Conservation (phyloP, 2,113 vertebrate genomes). For the Columba janthina region DNA sequence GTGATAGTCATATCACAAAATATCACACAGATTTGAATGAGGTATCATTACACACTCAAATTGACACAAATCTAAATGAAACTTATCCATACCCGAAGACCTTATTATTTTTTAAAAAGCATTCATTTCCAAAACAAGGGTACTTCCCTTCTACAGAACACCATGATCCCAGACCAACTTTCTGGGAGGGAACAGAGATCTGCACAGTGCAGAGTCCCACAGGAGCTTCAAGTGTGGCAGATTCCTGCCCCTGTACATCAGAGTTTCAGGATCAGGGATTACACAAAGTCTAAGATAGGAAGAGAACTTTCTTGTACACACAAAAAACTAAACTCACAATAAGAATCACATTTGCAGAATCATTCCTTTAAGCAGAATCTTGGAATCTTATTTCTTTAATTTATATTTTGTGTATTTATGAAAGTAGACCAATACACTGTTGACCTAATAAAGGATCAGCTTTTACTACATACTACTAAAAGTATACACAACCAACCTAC, state of each 20-base stretch:
- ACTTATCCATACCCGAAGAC: background rate
- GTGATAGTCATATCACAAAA: background rate
- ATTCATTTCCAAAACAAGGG: background rate
- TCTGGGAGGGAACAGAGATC: background rate
- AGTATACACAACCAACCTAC: background rate
- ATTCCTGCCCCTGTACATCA: background rate
- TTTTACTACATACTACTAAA: background rate
- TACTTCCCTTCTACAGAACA: background rate
- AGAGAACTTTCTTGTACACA: background rate
- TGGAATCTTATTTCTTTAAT: background rate
- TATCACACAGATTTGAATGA: background rate
- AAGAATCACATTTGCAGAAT: background rate
- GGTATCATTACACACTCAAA: background rate
- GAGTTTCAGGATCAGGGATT: background rate
- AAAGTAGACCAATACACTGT: background rate
- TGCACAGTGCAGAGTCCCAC: background rate
- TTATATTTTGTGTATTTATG: background rate
- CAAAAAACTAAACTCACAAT: background rate
- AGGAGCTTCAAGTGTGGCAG: background rate
- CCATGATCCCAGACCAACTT: background rate
- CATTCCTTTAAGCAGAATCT: background rate
- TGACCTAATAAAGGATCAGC: background rate
- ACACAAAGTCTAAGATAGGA: background rate
- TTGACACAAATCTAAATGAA: background rate
- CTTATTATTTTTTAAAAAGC: background rate